Evolutionary conservation across 2,888 invertebrate species (phyloP).

Genomic region (Sphecodes monilicornis): DNA sequence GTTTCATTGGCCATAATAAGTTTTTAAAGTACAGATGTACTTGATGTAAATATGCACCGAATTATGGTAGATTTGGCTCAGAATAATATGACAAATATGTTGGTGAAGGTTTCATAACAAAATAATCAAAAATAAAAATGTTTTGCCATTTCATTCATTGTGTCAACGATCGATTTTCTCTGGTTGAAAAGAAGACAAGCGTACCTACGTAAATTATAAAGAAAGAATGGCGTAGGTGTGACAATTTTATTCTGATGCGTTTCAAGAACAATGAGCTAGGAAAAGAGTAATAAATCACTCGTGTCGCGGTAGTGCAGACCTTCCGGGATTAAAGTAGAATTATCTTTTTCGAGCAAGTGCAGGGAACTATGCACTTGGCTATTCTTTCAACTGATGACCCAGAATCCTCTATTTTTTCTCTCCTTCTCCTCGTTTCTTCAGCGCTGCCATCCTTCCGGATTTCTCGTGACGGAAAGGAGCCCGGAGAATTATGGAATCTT

Average conservation of each 20-base stretch:
- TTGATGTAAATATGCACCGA: too few relatives aligned
- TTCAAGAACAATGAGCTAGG: constrained; percentile 70
- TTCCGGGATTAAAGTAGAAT: constrained; percentile 70
- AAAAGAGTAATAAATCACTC: constrained; percentile 72
- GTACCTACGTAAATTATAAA: constrained; percentile 52
- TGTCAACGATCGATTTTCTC: too few relatives aligned
- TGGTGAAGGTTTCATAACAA: too few relatives aligned
- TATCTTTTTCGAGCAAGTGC: constrained; percentile 66
- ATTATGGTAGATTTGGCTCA: too few relatives aligned
- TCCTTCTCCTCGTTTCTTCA: background rate
- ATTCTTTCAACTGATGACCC: constrained; percentile 64
- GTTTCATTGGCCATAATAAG: too few relatives aligned
- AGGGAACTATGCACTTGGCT: constrained; percentile 62
- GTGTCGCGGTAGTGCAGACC: constrained; percentile 43
- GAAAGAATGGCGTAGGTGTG: constrained; percentile 25
- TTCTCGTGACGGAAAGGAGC: constrained; percentile 52
- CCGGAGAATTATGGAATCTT: constrained; percentile 65
- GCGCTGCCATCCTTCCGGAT: constrained; percentile 20
- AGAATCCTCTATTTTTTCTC: constrained; percentile 43
- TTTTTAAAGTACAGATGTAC: too few relatives aligned
- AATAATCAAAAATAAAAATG: too few relatives aligned
- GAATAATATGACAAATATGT: too few relatives aligned
- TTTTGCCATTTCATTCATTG: too few relatives aligned
- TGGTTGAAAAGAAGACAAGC: constrained; percentile 33
- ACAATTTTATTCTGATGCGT: constrained; percentile 57